Base-by-base conservation (phyloP, 2,888 invertebrate species). In the Ischnus inquisitorius region DNA sequence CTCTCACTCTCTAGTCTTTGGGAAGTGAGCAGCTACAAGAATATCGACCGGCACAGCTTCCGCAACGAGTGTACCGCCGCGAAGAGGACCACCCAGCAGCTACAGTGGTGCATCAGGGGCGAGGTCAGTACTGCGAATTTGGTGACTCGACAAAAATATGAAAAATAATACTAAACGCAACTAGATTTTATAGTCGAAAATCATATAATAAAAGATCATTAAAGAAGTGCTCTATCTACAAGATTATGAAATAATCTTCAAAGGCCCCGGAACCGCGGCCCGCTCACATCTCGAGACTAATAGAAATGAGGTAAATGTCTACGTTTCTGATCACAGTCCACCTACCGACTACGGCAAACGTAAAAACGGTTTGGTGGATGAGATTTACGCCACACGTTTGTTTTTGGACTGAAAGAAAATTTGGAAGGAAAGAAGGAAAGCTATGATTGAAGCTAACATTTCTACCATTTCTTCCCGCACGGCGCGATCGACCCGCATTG, bases 41-140 rank as follows among this genome's bases (percentile, higher is more conserved):
- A 80, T 72, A 83, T 82, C 83, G 79, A 84, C 64, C 75, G 74
- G 25, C 86, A 83, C 86, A 88, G 88, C 85, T 86, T 82, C 82
- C 83, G 79, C 81, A 86, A 84, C 81, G 83, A 78, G 82, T 48
- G 65, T 34, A 60, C 51, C 43, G 34, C 71, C 19, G 51, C 65
- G 25, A 22, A 46, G 75, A 75, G 71, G 84, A 82, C 84, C 84
- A 84, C 82, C 84, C 84, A 60, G 71, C 78, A 57, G 65, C 51
- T 22, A 28, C 34, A 71, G n/a, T 10, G 82, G 16, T 84, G 82
- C 81, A 82, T 71, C 65, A 46, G 60, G 75, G 54, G 69, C 84
- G 69, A 84, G 84, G 84, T 84, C 84, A 82, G 79, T 78, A 82
- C 67, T 71, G 82, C 82, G 79, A 84, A 84, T 84, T 84, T 72